These are phyloP conservation scores for Garrulus glandarius DNA, from an alignment of 2,797 vertebrate species.

Conservation along the genomic window DNA sequence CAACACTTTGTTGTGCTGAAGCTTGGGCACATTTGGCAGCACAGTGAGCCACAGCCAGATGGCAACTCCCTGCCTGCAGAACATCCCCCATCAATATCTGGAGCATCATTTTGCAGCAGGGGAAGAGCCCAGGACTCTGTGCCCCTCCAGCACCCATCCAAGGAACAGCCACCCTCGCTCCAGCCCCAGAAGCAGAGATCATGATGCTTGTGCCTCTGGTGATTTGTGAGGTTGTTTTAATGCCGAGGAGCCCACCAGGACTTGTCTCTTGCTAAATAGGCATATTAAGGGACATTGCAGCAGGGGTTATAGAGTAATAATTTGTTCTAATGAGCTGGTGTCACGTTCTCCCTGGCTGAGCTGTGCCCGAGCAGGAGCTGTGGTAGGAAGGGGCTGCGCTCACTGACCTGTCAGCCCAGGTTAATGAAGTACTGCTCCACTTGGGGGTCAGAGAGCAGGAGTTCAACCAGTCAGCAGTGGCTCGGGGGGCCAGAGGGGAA, in stretches of 20 bases:
- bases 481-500: neutral
- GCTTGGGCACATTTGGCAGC: neutral
- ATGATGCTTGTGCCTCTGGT: constrained; percentile 18
- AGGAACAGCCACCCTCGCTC: neutral
- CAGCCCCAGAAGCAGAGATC: fast-evolving
- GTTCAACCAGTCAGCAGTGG: neutral
- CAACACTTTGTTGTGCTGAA: neutral
- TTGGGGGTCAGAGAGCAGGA: constrained; percentile 6
- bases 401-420: constrained; percentile 38
- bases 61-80: neutral
- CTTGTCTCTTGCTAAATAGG: constrained; percentile 65
- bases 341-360: constrained; percentile 43
- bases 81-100: neutral
- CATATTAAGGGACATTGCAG: constrained; percentile 61
- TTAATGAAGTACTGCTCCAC: constrained; percentile 35
- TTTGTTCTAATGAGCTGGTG: constrained; percentile 69
- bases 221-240: constrained; percentile 63
- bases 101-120: neutral
- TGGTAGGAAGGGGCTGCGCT: constrained; percentile 11
- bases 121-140: neutral
- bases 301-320: constrained; percentile 65
- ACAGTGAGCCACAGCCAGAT: neutral
- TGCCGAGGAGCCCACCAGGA: constrained; percentile 61
- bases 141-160: neutral
- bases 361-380: neutral